Evolutionary conservation across 2,888 invertebrate genomes (phyloP).

Genomic region (Melipona bicolor): DNA sequence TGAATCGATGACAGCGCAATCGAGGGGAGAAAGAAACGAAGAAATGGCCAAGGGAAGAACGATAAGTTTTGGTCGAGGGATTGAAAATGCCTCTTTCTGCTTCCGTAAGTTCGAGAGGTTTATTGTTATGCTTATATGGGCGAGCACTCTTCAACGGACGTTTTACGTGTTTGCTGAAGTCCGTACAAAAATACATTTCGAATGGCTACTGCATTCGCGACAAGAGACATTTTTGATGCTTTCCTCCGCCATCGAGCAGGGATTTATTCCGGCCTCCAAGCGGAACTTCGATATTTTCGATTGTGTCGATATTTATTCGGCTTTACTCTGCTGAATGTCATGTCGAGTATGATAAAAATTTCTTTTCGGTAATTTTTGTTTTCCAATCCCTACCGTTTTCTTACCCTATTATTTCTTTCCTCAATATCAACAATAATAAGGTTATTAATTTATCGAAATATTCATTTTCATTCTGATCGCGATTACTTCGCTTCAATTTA

Average conservation of each 20-base stretch:
- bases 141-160: slow-evolving; percentile 44
- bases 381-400: neutral
- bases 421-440: neutral
- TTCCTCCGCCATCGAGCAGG: neutral
- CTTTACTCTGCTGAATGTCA: neutral
- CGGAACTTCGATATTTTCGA: slow-evolving; percentile 22
- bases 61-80: slow-evolving; percentile 29
- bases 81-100: slow-evolving; percentile 62
- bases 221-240: slow-evolving; percentile 13
- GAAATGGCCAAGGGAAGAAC: neutral
- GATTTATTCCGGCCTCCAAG: slow-evolving; percentile 26
- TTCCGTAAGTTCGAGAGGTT: slow-evolving; percentile 58
- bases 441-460: neutral
- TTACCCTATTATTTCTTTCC: too few relatives aligned
- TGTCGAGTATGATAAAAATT: neutral
- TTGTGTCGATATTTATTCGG: slow-evolving; percentile 11
- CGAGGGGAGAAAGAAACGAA: neutral
- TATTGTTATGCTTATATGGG: slow-evolving; percentile 71
- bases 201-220: slow-evolving; percentile 3
- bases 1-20: slow-evolving; percentile 22
- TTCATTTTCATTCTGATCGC: neutral
- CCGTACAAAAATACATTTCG: slow-evolving; percentile 29
- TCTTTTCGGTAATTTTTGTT: neutral
- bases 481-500: neutral
- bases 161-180: slow-evolving; percentile 23